These are phyloP conservation scores for Pituophis catenifer DNA, from an alignment of 2,113 vertebrate genomes.

Conservation along the genomic window DNA sequence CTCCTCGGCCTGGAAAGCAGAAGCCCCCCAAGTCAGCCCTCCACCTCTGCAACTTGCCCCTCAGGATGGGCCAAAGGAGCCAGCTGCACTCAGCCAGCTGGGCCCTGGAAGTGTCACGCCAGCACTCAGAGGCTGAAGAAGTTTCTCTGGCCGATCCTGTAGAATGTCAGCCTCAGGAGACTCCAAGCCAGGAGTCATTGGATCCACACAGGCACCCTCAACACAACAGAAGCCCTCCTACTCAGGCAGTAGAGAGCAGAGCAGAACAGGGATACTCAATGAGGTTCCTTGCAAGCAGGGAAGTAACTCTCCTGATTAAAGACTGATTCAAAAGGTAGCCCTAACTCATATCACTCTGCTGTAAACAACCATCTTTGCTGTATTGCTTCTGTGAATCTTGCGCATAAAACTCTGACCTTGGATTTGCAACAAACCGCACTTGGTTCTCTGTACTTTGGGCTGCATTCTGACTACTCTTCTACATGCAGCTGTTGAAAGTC, in stretches of 20 bases:
- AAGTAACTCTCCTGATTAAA: neutral
- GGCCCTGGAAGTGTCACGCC: neutral
- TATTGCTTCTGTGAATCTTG: neutral
- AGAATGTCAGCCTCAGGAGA: neutral
- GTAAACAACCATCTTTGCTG: neutral
- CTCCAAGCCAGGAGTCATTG: neutral
- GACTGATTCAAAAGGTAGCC: neutral
- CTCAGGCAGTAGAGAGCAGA: neutral
- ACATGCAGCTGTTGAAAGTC: neutral
- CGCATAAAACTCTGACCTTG: neutral
- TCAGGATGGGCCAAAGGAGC: neutral
- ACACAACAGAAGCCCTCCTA: neutral
- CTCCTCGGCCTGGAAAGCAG: constrained; percentile 84
- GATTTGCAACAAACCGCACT: neutral
- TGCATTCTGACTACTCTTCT: neutral
- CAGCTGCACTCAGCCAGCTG: neutral
- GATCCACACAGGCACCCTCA: neutral
- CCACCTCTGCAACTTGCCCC: neutral
- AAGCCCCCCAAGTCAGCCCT: neutral
- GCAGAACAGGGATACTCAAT: neutral
- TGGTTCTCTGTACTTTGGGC: neutral
- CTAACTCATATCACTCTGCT: neutral
- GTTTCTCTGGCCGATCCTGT: neutral
- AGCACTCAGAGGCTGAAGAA: neutral
- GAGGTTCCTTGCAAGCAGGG: neutral